Base-by-base conservation (phyloP, 1,140 invertebrate genomes). In the Lethrus apterus region DNA sequence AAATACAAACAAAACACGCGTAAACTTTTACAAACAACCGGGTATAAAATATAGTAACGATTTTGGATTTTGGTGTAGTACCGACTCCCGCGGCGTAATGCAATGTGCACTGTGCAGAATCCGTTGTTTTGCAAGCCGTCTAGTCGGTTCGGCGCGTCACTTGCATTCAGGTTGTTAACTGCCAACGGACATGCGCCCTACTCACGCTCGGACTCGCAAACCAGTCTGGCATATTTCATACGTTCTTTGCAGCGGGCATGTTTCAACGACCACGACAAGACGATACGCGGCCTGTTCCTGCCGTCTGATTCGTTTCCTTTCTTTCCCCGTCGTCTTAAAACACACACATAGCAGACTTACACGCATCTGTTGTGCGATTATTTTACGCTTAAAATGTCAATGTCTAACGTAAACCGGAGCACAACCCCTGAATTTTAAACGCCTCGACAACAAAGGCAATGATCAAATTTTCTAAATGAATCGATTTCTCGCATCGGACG, bases 61-160 rank as follows among this genome's bases (percentile, higher is more conserved):
- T 48, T n/a, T n/a, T n/a, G n/a, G n/a, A n/a, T 56, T 59, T 60
- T 56, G 59, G 54, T 66, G 62, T 64, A 63, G 58, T 63, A 64
- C 63, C 64, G 59, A 62, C 59, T 63, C 58, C 60, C 62, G 62
- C 62, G 62, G 64, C 56, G 48, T 57, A 66, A 63, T 62, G 52
- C 54, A 52, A 55, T 51, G 58, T 62, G 56, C 59, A 59, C 58
- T 54, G 50, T 58, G 60, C 56, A 60, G 50, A 60, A 55, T 60
- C 57, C 62, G 61, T 63, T 60, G 60, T 64, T 65, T 63, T 57
- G 58, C 58, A 56, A 60, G 50, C 50, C 52, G 52, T 56, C 55
- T 57, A 40, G 54, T 52, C 54, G 53, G 40, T 48, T 26, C 46
- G 51, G 49, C 57, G 50, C 52, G 52, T 51, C 49, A 53, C 56